These are phyloP conservation scores for Hetaerina titia DNA, from an alignment of 2,888 invertebrate species.

Conservation along the genomic window DNA sequence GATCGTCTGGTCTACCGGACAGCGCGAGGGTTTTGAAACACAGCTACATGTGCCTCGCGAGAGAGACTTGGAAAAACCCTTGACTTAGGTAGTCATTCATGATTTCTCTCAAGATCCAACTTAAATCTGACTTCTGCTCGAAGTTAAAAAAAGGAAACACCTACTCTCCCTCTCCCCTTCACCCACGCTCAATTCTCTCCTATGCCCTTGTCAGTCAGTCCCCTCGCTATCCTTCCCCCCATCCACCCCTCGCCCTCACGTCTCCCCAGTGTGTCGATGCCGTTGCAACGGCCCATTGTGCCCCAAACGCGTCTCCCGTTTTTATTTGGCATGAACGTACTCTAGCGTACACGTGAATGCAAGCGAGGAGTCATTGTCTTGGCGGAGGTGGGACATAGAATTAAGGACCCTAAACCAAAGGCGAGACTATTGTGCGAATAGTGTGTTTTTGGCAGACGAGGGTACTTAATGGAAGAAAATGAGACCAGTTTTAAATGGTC, in stretches of 20 bases:
- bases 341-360: too few species aligned
- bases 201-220: neutral
- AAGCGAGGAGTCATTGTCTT: too few species aligned
- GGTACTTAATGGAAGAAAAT: neutral
- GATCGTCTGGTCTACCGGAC: too few species aligned
- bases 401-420: too few species aligned
- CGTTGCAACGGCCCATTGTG: too few species aligned
- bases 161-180: neutral
- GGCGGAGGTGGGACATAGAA: too few species aligned
- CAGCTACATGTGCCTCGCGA: neutral
- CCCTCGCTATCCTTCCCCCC: too few species aligned
- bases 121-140: neutral
- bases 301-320: too few species aligned
- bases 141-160: neutral
- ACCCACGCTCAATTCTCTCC: neutral
- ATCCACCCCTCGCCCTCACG: too few species aligned
- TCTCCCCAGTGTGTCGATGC: too few species aligned
- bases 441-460: neutral
- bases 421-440: neutral
- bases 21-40: too few species aligned
- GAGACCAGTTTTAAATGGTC: neutral
- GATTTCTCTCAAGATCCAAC: neutral
- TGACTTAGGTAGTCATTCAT: neutral
- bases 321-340: too few species aligned
- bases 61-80: neutral